Percentiles rank a stretch among this genome's conserved stretches.
phyloP scores from a whole-genome alignment of 2,888 invertebrate genomes.

The Charanyca ferruginea region DNA sequence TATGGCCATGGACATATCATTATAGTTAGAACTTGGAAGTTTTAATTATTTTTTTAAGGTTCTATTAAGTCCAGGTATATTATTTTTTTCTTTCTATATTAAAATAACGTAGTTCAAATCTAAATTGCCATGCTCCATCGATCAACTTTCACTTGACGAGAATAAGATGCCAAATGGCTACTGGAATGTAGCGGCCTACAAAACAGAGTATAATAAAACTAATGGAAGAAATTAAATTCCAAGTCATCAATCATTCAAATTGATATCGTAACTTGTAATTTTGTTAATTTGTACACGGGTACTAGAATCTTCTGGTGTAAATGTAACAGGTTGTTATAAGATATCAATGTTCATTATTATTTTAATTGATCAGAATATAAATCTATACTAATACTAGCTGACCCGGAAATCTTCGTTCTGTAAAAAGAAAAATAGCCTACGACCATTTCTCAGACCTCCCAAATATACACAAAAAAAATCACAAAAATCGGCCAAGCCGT shows the following conservation, averaged over 20 bases:
- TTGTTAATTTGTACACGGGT: constrained; percentile 32
- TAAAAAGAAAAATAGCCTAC: too few relatives aligned
- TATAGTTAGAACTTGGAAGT: neutral
- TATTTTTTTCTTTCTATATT: constrained; percentile 26
- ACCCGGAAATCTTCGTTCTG: too few relatives aligned
- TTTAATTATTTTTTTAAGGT: constrained; percentile 12
- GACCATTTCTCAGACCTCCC: too few relatives aligned
- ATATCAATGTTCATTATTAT: constrained; percentile 7
- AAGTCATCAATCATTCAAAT: constrained; percentile 60
- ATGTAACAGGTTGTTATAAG: constrained; percentile 25
- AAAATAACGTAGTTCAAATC: constrained; percentile 55
- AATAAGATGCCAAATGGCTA: constrained; percentile 69
- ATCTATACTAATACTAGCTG: too few relatives aligned
- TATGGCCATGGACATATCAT: neutral
- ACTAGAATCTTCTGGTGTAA: constrained; percentile 33
- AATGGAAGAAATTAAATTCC: constrained; percentile 65
- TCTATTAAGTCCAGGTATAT: neutral
- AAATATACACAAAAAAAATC: too few relatives aligned
- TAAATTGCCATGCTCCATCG: constrained; percentile 68
- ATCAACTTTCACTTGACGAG: constrained; percentile 80
- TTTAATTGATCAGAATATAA: constrained; percentile 4
- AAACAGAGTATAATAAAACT: constrained; percentile 64
- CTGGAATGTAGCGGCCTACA: constrained; percentile 73
- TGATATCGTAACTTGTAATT: constrained; percentile 57
- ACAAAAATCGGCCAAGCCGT: too few relatives aligned